phyloP scores from a whole-genome alignment of 2,113 vertebrate species.

The Regulus satrapa region DNA sequence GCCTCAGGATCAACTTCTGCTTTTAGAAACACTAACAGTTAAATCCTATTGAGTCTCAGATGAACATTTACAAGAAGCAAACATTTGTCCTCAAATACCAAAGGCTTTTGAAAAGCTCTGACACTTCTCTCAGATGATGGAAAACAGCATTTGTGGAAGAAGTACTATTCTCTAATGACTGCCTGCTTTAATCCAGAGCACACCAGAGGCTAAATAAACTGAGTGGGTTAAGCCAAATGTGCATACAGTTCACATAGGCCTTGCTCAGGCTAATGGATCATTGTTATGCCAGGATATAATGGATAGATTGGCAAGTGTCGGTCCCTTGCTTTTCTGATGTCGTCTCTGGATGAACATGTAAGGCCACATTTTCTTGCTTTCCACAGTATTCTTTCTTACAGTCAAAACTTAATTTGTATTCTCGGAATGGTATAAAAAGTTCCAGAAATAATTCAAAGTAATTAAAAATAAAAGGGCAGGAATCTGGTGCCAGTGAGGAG shows the following conservation, averaged over 20 bases:
- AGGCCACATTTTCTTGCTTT: constrained; percentile 16
- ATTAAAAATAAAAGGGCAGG: constrained; percentile 66
- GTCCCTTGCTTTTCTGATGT: constrained; percentile 37
- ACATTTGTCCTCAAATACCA: neutral
- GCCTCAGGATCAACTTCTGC: neutral
- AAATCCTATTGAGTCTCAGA: neutral
- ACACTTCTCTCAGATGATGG: constrained; percentile 17
- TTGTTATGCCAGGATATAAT: constrained; percentile 54
- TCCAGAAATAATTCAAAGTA: constrained; percentile 63
- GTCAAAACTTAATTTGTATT: constrained; percentile 45
- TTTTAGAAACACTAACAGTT: neutral
- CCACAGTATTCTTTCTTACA: constrained; percentile 2
- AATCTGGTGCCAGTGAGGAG: constrained; percentile 3
- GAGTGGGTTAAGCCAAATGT: constrained; percentile 38
- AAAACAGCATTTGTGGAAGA: constrained; percentile 37
- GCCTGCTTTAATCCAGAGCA: constrained; percentile 41
- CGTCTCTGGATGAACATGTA: constrained; percentile 17
- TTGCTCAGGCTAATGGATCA: constrained; percentile 51
- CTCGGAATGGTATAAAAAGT: constrained; percentile 47
- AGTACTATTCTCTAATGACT: constrained; percentile 45
- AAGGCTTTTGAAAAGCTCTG: constrained; percentile 38
- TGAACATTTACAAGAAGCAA: constrained; percentile 1
- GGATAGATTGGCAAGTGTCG: constrained; percentile 58
- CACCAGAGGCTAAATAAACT: constrained; percentile 59
- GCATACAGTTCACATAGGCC: constrained; percentile 41